A percentile compares a stretch with the other conserved stretches of the same genome.
Conservation (phyloP, 1,140 invertebrate species). For the Hestina assimilis region DNA sequence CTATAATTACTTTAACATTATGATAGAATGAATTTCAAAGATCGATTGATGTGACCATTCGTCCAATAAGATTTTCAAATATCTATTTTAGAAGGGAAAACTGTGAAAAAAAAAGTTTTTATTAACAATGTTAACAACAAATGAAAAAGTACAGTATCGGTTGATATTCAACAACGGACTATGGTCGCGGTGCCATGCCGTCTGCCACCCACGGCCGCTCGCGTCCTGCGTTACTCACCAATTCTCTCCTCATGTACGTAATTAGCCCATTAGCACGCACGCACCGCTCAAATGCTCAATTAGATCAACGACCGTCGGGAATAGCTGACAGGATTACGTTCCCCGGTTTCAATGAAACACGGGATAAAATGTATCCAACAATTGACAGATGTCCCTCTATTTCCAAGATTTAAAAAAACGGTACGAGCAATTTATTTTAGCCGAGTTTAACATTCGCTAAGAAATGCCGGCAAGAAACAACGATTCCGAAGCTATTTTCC, state of each 20-base stretch:
- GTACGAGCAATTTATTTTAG: not conserved
- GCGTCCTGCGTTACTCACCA: slow-evolving; percentile 73
- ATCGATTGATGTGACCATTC: too few relatives aligned
- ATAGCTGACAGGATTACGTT: slow-evolving; percentile 59
- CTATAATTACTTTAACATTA: too few relatives aligned
- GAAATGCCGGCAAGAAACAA: slow-evolving; percentile 14
- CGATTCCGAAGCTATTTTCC: slow-evolving; percentile 14
- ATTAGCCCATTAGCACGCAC: slow-evolving; percentile 75
- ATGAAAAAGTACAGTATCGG: too few relatives aligned
- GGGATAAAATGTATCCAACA: slow-evolving; percentile 45
- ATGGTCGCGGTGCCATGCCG: slow-evolving; percentile 62
- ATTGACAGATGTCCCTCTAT: slow-evolving; percentile 38
- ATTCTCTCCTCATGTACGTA: slow-evolving; percentile 69
- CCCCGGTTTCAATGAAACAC: slow-evolving; percentile 57
- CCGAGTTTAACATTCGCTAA: not conserved
- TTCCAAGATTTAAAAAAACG: not conserved
- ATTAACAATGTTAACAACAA: not conserved
- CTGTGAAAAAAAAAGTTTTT: not conserved
- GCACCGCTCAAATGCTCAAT: slow-evolving; percentile 74
- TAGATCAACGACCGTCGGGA: slow-evolving; percentile 73
- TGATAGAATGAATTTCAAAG: too few relatives aligned
- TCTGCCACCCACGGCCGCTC: slow-evolving; percentile 68
- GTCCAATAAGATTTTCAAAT: too few relatives aligned
- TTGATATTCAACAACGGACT: slow-evolving; percentile 8
- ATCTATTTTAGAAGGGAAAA: too few relatives aligned